These are phyloP conservation scores for Cistogaster globosa DNA, from an alignment of 2,888 invertebrate genomes.

Conservation along the genomic window DNA sequence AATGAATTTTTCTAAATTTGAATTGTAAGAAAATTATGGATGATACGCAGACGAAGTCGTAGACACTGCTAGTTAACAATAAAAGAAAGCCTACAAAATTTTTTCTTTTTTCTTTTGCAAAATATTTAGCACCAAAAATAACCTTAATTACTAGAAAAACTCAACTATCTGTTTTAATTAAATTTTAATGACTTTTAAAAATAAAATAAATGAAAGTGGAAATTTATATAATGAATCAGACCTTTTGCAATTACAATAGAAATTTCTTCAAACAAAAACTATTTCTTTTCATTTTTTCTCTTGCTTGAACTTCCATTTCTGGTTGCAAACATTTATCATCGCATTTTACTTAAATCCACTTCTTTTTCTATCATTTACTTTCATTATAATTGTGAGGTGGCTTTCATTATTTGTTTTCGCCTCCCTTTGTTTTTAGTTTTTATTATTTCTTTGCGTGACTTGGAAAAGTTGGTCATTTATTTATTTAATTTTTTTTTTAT, in stretches of 20 bases:
- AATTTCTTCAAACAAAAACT: too few species aligned
- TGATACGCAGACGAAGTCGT: too few species aligned
- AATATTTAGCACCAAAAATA: too few species aligned
- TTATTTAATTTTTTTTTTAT: constrained; percentile 70
- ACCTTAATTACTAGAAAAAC: too few species aligned
- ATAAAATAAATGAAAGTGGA: too few species aligned
- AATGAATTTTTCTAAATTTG: too few species aligned
- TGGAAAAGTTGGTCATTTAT: constrained; percentile 77
- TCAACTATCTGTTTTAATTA: too few species aligned
- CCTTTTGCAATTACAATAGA: not conserved
- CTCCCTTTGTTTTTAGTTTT: not conserved
- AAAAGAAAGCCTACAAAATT: too few species aligned
- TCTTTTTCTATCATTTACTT: not conserved
- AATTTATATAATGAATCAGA: not conserved
- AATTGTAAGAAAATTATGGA: too few species aligned
- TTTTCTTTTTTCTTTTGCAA: too few species aligned
- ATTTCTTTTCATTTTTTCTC: not conserved
- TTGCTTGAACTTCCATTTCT: not conserved
- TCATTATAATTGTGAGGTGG: constrained; percentile 30
- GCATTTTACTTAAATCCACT: not conserved
- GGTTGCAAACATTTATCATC: constrained; percentile 5
- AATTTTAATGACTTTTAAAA: too few species aligned
- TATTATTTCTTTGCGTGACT: constrained; percentile 78
- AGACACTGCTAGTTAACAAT: too few species aligned
- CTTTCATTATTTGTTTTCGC: constrained; percentile 25